Conservation (phyloP, 2,113 vertebrate genomes). For the Lophius piscatorius region DNA sequence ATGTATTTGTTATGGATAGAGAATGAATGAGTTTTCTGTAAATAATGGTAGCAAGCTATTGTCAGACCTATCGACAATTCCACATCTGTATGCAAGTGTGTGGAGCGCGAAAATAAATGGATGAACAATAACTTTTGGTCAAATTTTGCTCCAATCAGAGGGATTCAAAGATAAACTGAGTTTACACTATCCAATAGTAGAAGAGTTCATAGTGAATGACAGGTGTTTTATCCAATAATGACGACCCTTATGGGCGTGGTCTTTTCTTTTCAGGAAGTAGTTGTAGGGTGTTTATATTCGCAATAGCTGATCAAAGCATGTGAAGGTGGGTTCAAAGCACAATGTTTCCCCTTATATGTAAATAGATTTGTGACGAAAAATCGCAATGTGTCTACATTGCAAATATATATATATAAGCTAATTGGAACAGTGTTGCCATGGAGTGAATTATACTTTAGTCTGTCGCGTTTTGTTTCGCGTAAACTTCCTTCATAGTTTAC, state of each 20-base stretch:
- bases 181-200: constrained; percentile 23
- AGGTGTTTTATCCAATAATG: constrained; percentile 16
- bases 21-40: no score
- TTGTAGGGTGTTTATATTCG: constrained; percentile 8
- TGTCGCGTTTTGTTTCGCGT: neutral
- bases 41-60: neutral
- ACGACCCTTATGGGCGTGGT: neutral
- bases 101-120: constrained; percentile 34
- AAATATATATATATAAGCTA: no score
- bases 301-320: neutral
- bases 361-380: neutral
- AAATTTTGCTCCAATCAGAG: constrained; percentile 35
- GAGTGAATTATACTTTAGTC: neutral
- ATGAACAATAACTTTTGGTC: neutral
- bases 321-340: neutral
- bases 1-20: no score
- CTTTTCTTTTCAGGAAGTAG: constrained; percentile 9
- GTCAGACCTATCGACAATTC: neutral
- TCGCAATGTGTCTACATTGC: no score
- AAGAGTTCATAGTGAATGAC: neutral
- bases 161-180: rapidly evolving
- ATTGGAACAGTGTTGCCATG: neutral
- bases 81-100: neutral
- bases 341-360: rapidly evolving
- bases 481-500: constrained; percentile 21